These are phyloP conservation scores for Andrena hattorfiana DNA, from an alignment of 2,888 invertebrate genomes.

Conservation along the genomic window DNA sequence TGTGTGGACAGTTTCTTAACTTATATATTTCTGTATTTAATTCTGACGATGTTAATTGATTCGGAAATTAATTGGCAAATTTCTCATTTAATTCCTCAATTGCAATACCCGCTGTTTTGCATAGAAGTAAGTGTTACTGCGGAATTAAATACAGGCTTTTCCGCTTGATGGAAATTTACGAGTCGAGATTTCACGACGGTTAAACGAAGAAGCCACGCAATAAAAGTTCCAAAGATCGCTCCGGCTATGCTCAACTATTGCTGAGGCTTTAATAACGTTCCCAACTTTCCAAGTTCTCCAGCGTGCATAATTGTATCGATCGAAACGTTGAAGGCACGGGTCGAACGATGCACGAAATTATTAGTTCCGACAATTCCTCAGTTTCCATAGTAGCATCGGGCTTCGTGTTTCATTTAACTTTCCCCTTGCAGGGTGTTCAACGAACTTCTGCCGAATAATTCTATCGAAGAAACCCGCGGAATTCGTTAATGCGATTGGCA, in stretches of 20 bases:
- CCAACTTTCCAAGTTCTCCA: slow-evolving; percentile 27
- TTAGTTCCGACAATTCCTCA: slow-evolving; percentile 45
- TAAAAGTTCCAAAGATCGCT: slow-evolving; percentile 48
- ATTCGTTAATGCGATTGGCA: neutral
- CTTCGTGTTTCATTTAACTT: slow-evolving; percentile 15
- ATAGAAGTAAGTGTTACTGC: neutral
- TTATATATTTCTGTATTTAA: too few relatives aligned
- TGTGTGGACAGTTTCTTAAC: too few relatives aligned
- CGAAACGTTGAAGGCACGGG: slow-evolving; percentile 10
- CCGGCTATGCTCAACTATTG: slow-evolving; percentile 30
- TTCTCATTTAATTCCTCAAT: neutral
- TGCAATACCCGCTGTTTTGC: neutral
- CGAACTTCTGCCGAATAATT: neutral
- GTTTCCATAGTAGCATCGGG: slow-evolving; percentile 1
- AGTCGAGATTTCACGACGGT: slow-evolving; percentile 26
- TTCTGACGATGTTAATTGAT: too few relatives aligned
- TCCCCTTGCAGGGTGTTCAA: neutral
- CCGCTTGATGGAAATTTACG: slow-evolving; percentile 6
- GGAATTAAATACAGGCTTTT: neutral
- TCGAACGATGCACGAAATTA: slow-evolving; percentile 29
- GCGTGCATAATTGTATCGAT: slow-evolving; percentile 31
- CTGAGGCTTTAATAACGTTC: slow-evolving; percentile 31
- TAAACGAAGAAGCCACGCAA: slow-evolving; percentile 43
- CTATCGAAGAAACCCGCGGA: neutral
- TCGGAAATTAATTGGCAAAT: neutral